phyloP scores from a whole-genome alignment of 2,113 vertebrate genomes.

The Nestor notabilis region DNA sequence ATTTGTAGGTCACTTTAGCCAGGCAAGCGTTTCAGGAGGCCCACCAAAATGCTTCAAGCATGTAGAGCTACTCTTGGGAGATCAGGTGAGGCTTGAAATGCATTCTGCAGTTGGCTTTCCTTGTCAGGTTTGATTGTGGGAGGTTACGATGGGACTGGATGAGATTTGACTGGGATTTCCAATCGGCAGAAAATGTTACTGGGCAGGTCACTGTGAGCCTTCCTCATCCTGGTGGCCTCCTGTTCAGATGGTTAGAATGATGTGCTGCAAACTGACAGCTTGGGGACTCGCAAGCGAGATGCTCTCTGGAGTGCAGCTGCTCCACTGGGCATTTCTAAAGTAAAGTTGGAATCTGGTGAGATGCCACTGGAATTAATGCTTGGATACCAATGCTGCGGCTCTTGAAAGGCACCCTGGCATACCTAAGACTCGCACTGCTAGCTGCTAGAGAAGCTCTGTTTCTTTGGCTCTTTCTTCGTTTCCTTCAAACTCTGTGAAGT shows the following conservation, averaged over 20 bases:
- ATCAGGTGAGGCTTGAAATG: conserved; percentile 14
- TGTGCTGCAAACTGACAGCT: conserved; percentile 47
- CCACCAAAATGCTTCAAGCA: not conserved
- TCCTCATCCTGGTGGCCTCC: conserved; percentile 4
- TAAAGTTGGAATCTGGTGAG: conserved; percentile 10
- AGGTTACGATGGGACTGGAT: not conserved
- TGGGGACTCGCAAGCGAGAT: not conserved
- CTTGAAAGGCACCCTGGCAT: not conserved
- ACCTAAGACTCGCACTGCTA: not conserved
- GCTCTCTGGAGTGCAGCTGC: conserved; percentile 60
- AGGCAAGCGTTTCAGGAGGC: not conserved
- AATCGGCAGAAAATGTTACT: not conserved
- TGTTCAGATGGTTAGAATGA: conserved; percentile 18
- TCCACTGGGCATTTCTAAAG: conserved; percentile 39
- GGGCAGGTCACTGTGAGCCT: not conserved
- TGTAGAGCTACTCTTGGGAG: not conserved
- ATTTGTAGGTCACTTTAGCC: not conserved
- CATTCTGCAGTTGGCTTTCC: conserved; percentile 63
- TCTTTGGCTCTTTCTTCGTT: not conserved
- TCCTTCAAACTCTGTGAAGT: not conserved
- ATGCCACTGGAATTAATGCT: not conserved
- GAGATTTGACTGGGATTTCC: conserved; percentile 26
- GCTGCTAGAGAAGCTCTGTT: not conserved
- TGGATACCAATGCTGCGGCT: not conserved
- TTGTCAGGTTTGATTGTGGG: conserved; percentile 62